Conservation (phyloP, 2,888 invertebrate species). For the Drosophila colorata region DNA sequence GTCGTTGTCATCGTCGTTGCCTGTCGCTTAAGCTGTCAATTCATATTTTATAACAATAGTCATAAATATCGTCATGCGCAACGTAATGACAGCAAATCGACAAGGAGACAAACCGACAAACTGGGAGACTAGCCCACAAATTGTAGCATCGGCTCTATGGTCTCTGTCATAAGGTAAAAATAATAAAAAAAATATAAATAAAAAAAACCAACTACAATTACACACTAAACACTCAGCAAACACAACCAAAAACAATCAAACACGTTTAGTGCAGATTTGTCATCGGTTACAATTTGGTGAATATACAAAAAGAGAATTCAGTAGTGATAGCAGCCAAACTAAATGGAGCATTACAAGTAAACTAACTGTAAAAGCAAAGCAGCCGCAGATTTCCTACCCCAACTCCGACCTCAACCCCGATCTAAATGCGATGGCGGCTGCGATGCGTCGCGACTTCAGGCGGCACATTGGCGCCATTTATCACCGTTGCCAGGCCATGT, state of each 20-base stretch:
- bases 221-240: slow-evolving; percentile 30
- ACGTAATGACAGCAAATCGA: slow-evolving; percentile 74
- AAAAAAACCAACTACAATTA: slow-evolving; percentile 60
- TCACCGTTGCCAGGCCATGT: slow-evolving; percentile 78
- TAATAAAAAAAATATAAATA: slow-evolving; percentile 7
- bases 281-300: slow-evolving; percentile 51
- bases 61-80: slow-evolving; percentile 81
- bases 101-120: slow-evolving; percentile 30
- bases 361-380: slow-evolving; percentile 71
- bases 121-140: slow-evolving; percentile 23
- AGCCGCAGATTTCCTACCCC: slow-evolving; percentile 43
- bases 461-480: slow-evolving; percentile 85
- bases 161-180: slow-evolving; percentile 2
- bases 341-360: slow-evolving; percentile 75
- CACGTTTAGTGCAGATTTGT: slow-evolving; percentile 76
- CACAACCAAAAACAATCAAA: slow-evolving; percentile 62
- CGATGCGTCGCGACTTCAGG: slow-evolving; percentile 77
- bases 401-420: slow-evolving; percentile 12
- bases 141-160: slow-evolving; percentile 1
- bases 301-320: slow-evolving; percentile 1
- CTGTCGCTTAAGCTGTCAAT: slow-evolving; percentile 82
- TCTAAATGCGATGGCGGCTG: slow-evolving; percentile 58
- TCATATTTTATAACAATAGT: slow-evolving; percentile 84
- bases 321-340: slow-evolving; percentile 36
- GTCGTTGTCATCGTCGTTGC: slow-evolving; percentile 32